Base-by-base conservation (phyloP, 2,797 vertebrate genomes). In the Myripristis jacobus region DNA sequence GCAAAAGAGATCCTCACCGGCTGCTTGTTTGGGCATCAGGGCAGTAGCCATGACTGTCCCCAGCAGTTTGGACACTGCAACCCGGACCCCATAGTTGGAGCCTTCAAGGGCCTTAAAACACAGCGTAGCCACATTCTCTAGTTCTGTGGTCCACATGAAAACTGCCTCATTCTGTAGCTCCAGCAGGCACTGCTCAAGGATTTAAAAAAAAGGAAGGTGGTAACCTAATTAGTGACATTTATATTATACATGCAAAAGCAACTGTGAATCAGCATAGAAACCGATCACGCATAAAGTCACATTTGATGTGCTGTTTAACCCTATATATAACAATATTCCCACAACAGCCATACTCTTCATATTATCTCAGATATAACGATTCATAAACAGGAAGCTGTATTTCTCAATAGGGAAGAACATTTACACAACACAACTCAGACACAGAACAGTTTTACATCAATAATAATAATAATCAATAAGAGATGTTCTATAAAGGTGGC, bases 101-200 rank as follows among this genome's bases (percentile, higher is more conserved):
- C 97, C 98, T 88, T 99, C 98, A 57, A 99, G 92, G 61, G 98
- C 95, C 90, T 99, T 99, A 79, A 96, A 99, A 85, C 97, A 99
- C 57, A 98, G 88, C 0, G 98, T 99, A 77, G 97, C 97, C 73
- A 99, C 87, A 24, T 97, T 99, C 93, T 99, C 98, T 79, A 99
- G 90, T 83, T 99, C 98, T 46, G 97, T 95, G 66, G 98, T 99
- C 98, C 98, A 98, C 97, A 99, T 98, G 86, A 99, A 99, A 6
- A 99, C 98, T 0, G 98, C 98, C 90, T 99, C 98, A 70, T 98
- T 98, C 89, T 99, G 98, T 66, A 99, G 93, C 93, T 99, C 98
- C 78, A 99, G 82, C 36, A 99, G 90, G 82, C 98, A 99, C 98
- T 99, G 80, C 29, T 6, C 5, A 81, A 12, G 3, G 2, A 74